These are phyloP conservation scores for Gila robusta DNA, from an alignment of 2,797 vertebrate species.

Conservation along the genomic window DNA sequence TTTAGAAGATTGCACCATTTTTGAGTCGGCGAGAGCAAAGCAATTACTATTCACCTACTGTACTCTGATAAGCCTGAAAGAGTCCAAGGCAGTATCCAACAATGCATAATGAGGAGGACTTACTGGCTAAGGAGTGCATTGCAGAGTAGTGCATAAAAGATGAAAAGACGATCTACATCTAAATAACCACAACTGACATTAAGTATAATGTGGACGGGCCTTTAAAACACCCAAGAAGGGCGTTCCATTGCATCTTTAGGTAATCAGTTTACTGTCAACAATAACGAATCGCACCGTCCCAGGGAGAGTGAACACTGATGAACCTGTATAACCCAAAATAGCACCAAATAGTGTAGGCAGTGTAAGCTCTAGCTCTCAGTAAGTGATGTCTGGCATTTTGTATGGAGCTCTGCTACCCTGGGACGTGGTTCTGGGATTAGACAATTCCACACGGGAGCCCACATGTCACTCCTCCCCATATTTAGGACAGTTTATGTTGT, in stretches of 20 bases:
- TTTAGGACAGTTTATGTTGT: slow-evolving; percentile 64
- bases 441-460: slow-evolving; percentile 52
- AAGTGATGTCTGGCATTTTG: slow-evolving; percentile 63
- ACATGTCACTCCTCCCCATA: slow-evolving; percentile 57
- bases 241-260: slow-evolving; percentile 6
- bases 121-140: slow-evolving; percentile 74
- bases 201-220: slow-evolving; percentile 6
- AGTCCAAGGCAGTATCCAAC: slow-evolving; percentile 71
- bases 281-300: slow-evolving; percentile 42
- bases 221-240: slow-evolving; percentile 14
- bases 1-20: slow-evolving; percentile 74
- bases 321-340: slow-evolving; percentile 58
- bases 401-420: slow-evolving; percentile 61
- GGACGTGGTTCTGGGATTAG: slow-evolving; percentile 53
- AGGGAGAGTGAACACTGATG: slow-evolving; percentile 33
- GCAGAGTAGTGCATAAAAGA: slow-evolving; percentile 70
- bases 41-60: slow-evolving; percentile 70
- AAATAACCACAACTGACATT: slow-evolving; percentile 46
- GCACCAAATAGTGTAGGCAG: slow-evolving; percentile 48
- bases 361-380: slow-evolving; percentile 57
- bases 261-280: slow-evolving; percentile 11
- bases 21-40: slow-evolving; percentile 56
- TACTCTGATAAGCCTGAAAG: slow-evolving; percentile 68
- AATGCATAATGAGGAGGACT: slow-evolving; percentile 78
- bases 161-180: slow-evolving; percentile 76